Base-by-base conservation (phyloP, 1,140 invertebrate genomes). In the Pentalonia nigronervosa region DNA sequence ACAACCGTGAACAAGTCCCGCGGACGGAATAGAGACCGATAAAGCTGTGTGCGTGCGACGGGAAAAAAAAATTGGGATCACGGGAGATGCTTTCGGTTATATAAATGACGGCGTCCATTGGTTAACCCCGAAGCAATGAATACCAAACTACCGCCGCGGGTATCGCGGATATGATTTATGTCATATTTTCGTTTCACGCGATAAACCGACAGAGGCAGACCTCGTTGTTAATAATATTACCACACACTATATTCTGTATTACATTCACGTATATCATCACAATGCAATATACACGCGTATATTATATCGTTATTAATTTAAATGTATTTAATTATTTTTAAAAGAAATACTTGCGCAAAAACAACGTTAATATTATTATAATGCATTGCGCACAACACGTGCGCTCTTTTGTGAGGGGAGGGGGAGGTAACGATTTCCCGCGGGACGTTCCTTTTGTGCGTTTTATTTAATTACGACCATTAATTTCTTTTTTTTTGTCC, bases 401-500 rank as follows among this genome's bases (percentile, higher is more conserved):
- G 34, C 36, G 21, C 83, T 89, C 11, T 25, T 48, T n/a, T n/a
- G n/a, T n/a, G n/a, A n/a, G 34, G 50, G 36, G 88, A 23, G 41
- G 41, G 41, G 34, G 50, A 23, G 88, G 34, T 81, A 91, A 81
- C 47, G 67, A 91, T 91, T 91, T 91, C 90, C 90, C 90, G 25
- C 7, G 90, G 45, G 90, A 91, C 56, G 56, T 91, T 91, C 45
- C 60, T 81, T 91, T 91, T 48, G 90, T 91, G 48, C n/a, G n/a
- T 91, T 48, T n/a, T 91, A 91, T 91, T 91, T 81, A 81, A 91
- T 91, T 91, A 91, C 20, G 67, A 48, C 30, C 67, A 91, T 91
- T 91, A 81, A 91, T 90, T 67, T 83, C 20, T 83, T 83, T 83
- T 36, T 81, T 81, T 83, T 86, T 45, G 53, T 88, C n/a, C 25